A percentile compares a stretch with the other conserved stretches of the same genome.
These are phyloP conservation scores for Montipora cactus DNA, from an alignment of 64 coral and sea anemone species.

Conservation along the genomic window DNA sequence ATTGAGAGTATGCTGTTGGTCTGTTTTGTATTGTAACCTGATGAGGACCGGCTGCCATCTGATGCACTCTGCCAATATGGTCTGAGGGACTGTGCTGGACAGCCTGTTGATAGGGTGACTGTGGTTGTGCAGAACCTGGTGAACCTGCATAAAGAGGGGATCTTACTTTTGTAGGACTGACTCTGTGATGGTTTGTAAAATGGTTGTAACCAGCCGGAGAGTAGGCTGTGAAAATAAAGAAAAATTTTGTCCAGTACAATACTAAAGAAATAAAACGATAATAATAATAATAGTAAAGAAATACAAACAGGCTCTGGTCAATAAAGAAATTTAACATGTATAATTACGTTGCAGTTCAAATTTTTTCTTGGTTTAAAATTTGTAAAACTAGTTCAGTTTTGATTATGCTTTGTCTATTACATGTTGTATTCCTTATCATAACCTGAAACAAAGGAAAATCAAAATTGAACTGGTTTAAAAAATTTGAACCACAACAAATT, in stretches of 20 bases:
- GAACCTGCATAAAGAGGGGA: constrained; percentile 85
- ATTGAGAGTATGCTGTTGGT: not conserved
- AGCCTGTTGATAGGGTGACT: constrained; percentile 81
- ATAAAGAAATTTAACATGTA: too few species aligned
- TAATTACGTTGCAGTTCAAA: too few species aligned
- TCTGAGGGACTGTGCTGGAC: constrained; percentile 79
- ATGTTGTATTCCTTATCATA: too few species aligned
- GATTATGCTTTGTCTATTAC: too few species aligned
- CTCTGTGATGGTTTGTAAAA: constrained; percentile 62
- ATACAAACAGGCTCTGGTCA: too few species aligned
- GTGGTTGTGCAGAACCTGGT: constrained; percentile 64
- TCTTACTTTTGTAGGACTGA: constrained; percentile 64
- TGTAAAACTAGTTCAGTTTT: too few species aligned
- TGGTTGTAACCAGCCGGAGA: constrained; percentile 47
- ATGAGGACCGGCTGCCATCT: constrained; percentile 58
- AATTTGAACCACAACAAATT: too few species aligned
- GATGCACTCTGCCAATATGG: constrained; percentile 47
- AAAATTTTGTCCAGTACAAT: not conserved
- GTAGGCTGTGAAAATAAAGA: constrained; percentile 22
- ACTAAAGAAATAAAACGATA: too few species aligned
- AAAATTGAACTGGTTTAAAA: too few species aligned
- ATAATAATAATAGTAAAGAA: too few species aligned
- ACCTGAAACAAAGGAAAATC: too few species aligned
- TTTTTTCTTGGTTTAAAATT: too few species aligned
- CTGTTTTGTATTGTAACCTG: constrained; percentile 33